Conservation (phyloP, 2,113 vertebrate species). For the Acrocephalus arundinaceus region DNA sequence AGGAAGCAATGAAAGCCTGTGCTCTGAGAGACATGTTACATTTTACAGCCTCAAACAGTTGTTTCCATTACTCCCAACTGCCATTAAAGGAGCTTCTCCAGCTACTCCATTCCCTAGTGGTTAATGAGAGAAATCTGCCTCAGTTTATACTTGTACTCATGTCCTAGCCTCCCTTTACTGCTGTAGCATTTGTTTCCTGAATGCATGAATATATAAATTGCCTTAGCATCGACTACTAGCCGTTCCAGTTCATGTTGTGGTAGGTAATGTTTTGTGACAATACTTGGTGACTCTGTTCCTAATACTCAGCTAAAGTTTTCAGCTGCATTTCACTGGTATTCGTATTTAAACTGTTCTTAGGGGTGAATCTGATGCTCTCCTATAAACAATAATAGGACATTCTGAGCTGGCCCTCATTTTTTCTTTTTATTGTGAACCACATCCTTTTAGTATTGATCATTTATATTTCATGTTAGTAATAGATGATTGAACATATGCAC, state of each 20-base stretch:
- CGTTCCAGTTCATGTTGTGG: not conserved
- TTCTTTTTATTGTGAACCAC: not conserved
- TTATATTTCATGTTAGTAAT: not conserved
- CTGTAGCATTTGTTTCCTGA: constrained; percentile 17
- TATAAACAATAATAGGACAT: not conserved
- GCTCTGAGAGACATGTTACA: constrained; percentile 38
- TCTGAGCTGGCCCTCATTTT: not conserved
- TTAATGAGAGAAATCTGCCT: constrained; percentile 64
- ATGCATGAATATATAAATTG: not conserved
- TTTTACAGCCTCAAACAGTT: constrained; percentile 61
- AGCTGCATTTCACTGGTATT: not conserved
- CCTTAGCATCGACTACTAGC: not conserved
- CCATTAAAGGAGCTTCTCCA: constrained; percentile 38
- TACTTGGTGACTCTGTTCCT: not conserved
- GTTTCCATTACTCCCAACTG: constrained; percentile 62
- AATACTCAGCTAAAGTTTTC: not conserved
- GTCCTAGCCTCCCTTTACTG: constrained; percentile 41
- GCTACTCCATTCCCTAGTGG: constrained; percentile 47
- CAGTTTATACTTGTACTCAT: not conserved
- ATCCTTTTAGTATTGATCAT: not conserved
- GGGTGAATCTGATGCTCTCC: not conserved
- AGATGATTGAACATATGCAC: not conserved
- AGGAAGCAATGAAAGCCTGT: not conserved
- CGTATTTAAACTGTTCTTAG: not conserved
- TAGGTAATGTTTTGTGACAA: not conserved